Base-by-base conservation (phyloP, 2,113 vertebrate species). In the Gulo gulo region DNA sequence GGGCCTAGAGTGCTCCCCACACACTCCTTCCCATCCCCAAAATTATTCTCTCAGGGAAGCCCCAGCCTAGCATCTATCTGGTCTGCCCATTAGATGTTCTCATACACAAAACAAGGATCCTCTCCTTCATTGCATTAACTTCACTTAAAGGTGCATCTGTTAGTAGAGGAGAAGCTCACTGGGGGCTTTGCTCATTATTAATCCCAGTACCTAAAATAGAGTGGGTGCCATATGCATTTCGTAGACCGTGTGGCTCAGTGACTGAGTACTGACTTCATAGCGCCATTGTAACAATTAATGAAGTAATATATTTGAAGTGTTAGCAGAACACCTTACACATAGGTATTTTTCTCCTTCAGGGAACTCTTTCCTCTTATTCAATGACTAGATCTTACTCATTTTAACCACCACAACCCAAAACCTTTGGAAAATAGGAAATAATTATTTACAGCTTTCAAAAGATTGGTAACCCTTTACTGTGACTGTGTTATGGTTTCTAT, bases 381-480 rank as follows among this genome's bases (percentile, higher is more conserved):
- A 45, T 24, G 14, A 78, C 31, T 74, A 61, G n/a, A 81, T 87
- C 36, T 93, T 93, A 34, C 23, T 80, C 31, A 10, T 94, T 92
- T 81, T 94, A 82, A 73, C 36, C 13, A 84, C 61, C 18, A n/a
- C 11, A 50, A 74, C 13, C 16, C 57, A 95, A 29, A 0, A 7
- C 14, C 31, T 95, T 98, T 94, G 52, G 94, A 94, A 94, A 87
- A 45, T 2, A 87, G 34, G 34, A 90, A 87, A 79, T 73, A 29
- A 74, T 45, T 29, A 65, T 50, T 88, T 89, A 50, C 4, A 59
- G 29, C n/a, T 74, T n/a, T 50, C 31, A 24, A 83, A 74, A 94
- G 39, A 67, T 8, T 42, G 50, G 39, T 20, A 39, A 34, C 29
- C 20, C 31, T 20, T 90, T 47, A 34, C 45, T 15, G 11, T 78